Evolutionary conservation across 2,888 invertebrate species (phyloP).

Genomic region (Iphiclides podalirius): DNA sequence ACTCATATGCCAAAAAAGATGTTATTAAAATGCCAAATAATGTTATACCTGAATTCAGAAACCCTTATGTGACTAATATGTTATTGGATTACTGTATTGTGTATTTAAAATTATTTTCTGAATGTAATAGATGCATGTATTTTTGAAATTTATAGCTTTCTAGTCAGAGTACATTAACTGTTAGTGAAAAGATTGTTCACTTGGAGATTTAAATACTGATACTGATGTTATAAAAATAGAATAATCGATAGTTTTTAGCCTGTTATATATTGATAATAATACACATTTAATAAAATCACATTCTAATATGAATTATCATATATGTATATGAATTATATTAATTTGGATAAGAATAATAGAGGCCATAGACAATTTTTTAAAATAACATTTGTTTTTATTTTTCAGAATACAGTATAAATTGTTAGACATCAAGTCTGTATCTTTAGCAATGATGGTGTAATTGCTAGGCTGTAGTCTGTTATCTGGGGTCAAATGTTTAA

Average conservation of each 20-base stretch:
- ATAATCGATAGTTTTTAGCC: background rate
- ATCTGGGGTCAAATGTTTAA: no score
- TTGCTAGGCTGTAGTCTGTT: no score
- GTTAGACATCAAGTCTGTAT: no score
- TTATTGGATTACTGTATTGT: conserved; percentile 1
- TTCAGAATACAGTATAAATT: no score
- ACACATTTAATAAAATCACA: no score
- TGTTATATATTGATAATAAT: no score
- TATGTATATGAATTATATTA: no score
- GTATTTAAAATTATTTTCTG: background rate
- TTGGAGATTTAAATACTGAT: background rate
- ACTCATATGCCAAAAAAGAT: conserved; percentile 34
- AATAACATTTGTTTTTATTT: no score
- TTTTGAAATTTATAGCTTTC: conserved; percentile 7
- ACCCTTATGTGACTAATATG: background rate
- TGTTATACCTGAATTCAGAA: conserved; percentile 28
- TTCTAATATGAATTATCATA: no score
- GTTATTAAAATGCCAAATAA: conserved; percentile 28
- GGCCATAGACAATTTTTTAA: no score
- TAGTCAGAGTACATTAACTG: conserved; percentile 18
- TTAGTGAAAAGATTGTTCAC: conserved; percentile 1
- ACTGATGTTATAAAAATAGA: background rate
- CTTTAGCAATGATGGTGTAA: no score
- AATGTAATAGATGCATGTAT: background rate
- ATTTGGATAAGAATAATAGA: no score